phyloP scores from a whole-genome alignment of 2,797 vertebrate species.

The Xyrichtys novacula region DNA sequence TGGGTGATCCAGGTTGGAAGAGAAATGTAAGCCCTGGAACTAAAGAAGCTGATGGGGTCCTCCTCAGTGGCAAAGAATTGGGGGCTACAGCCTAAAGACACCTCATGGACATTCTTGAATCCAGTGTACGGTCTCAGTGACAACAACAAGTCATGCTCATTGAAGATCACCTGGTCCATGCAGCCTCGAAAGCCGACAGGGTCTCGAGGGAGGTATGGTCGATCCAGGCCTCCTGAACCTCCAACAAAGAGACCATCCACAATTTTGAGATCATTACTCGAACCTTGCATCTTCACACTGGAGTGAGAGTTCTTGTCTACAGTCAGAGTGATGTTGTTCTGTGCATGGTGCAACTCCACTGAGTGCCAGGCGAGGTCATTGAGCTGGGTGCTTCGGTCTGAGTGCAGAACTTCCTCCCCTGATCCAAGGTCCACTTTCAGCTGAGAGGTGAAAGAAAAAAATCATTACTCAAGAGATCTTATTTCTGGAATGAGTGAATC shows the following conservation, averaged over 20 bases:
- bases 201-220: slow-evolving; percentile 81
- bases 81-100: slow-evolving; percentile 91
- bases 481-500: neutral
- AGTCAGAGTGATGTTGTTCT: slow-evolving; percentile 80
- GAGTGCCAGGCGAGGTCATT: slow-evolving; percentile 92
- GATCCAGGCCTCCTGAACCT: slow-evolving; percentile 83
- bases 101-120: slow-evolving; percentile 89
- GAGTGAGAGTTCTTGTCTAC: slow-evolving; percentile 87
- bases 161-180: slow-evolving; percentile 89
- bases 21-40: slow-evolving; percentile 90
- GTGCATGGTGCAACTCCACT: slow-evolving; percentile 83
- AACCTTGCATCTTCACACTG: slow-evolving; percentile 75
- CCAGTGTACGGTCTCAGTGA: slow-evolving; percentile 89
- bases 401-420: slow-evolving; percentile 83
- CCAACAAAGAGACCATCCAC: slow-evolving; percentile 88
- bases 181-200: slow-evolving; percentile 87
- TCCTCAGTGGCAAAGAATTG: slow-evolving; percentile 91
- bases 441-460: slow-evolving; percentile 76
- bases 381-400: slow-evolving; percentile 83
- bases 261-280: slow-evolving; percentile 78
- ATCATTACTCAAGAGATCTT: slow-evolving; percentile 21
- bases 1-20: slow-evolving; percentile 85
- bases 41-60: slow-evolving; percentile 93
- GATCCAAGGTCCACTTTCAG: slow-evolving; percentile 88
- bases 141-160: slow-evolving; percentile 86